Percentiles rank a stretch among this genome's conserved stretches.
Conservation (phyloP, 2,113 vertebrate species). For the Eretmochelys imbricata region DNA sequence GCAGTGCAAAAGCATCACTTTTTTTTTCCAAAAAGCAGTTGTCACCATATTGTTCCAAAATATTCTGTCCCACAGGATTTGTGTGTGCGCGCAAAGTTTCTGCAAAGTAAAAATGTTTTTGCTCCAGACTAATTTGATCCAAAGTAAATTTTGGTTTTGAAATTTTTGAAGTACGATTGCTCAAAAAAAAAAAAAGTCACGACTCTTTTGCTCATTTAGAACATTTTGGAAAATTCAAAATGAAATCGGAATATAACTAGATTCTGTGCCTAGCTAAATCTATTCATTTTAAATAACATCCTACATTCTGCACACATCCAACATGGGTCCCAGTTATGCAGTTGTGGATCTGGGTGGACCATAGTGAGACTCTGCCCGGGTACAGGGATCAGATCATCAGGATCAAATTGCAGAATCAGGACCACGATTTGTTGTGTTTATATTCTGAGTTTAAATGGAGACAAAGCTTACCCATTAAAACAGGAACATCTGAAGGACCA, state of each 20-base stretch:
- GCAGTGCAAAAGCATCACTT: background rate
- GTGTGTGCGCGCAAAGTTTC: background rate
- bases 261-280: background rate
- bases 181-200: background rate
- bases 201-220: background rate
- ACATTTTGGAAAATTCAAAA: background rate
- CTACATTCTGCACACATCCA: background rate
- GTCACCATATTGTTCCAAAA: background rate
- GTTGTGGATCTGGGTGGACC: background rate
- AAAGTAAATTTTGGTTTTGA: background rate
- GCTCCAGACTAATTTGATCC: background rate
- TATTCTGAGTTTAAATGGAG: background rate
- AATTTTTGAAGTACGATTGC: background rate
- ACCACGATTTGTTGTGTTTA: background rate
- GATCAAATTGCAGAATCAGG: background rate
- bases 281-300: background rate
- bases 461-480: rapidly evolving
- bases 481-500: background rate
- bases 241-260: background rate
- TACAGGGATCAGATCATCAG: background rate
- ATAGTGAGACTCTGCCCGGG: rapidly evolving
- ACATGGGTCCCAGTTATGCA: background rate
- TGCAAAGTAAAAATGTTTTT: background rate
- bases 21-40: background rate
- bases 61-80: background rate